Percentiles rank a stretch among this genome's conserved stretches.
These are phyloP conservation scores for Balearica regulorum DNA, from an alignment of 2,797 vertebrate species.

Conservation along the genomic window DNA sequence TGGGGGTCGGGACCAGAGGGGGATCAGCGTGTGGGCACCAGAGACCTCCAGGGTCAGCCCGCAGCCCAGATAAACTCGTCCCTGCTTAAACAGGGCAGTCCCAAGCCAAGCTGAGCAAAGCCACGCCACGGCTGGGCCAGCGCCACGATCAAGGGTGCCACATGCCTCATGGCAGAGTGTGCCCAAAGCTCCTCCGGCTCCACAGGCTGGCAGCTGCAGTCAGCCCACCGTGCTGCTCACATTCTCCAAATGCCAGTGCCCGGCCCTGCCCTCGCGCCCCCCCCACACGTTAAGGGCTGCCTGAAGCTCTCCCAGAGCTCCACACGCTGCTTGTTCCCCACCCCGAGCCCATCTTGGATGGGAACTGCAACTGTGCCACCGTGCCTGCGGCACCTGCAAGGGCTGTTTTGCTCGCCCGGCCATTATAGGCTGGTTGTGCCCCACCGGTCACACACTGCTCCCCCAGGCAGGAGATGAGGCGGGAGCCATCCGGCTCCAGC, in stretches of 20 bases:
- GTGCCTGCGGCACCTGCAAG: accelerated
- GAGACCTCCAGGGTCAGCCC: background rate
- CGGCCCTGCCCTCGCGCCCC: background rate
- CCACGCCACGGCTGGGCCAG: background rate
- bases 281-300: background rate
- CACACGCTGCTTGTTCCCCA: background rate
- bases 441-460: background rate
- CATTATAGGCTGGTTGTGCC: background rate
- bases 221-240: background rate
- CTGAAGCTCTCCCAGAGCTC: background rate
- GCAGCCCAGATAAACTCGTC: background rate
- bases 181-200: background rate
- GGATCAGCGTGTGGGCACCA: background rate
- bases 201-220: accelerated
- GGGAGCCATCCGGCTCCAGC: background rate
- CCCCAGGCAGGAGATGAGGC: background rate
- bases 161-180: background rate
- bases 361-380: accelerated
- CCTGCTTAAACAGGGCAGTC: background rate
- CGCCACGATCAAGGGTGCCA: accelerated
- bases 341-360: background rate
- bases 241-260: background rate
- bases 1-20: background rate
- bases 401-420: background rate
- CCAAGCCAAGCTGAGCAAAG: background rate